A percentile compares a stretch with the other conserved stretches of the same genome.
phyloP scores from a whole-genome alignment of 2,113 vertebrate species.

The Orycteropus afer region DNA sequence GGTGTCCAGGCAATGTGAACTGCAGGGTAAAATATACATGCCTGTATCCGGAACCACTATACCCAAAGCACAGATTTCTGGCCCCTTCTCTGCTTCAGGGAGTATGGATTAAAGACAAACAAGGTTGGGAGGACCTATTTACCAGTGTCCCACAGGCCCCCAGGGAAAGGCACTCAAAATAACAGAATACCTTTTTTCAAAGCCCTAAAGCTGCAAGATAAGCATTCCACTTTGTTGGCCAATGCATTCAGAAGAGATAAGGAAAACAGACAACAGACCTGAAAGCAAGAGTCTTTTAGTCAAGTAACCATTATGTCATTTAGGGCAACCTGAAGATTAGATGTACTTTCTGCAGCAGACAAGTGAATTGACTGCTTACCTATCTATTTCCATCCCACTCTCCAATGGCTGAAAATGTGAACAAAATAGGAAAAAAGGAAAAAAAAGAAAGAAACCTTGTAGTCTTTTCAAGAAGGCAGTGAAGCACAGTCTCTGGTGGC shows the following conservation, averaged over 20 bases:
- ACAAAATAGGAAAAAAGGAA: background rate
- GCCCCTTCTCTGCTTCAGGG: background rate
- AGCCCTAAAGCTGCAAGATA: constrained; percentile 41
- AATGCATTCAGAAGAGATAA: constrained; percentile 39
- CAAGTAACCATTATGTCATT: constrained; percentile 45
- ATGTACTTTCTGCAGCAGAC: background rate
- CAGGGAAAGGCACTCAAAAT: background rate
- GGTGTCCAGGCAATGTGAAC: background rate
- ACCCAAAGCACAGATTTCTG: background rate
- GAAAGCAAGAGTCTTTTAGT: constrained; percentile 23
- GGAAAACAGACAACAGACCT: background rate
- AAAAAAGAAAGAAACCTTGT: background rate
- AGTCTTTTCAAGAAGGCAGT: background rate
- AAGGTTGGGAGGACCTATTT: background rate
- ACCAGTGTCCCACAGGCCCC: background rate
- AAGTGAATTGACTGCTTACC: background rate
- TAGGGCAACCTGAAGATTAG: background rate
- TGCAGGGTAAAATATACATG: rapidly evolving
- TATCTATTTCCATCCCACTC: background rate
- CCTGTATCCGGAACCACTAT: background rate
- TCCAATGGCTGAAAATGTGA: background rate
- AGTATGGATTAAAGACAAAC: background rate
- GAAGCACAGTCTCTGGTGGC: rapidly evolving
- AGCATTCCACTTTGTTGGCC: constrained; percentile 31
- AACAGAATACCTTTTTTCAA: constrained; percentile 54